phyloP scores from a whole-genome alignment of 2,888 invertebrate genomes.

The Eupithecia subfuscata region DNA sequence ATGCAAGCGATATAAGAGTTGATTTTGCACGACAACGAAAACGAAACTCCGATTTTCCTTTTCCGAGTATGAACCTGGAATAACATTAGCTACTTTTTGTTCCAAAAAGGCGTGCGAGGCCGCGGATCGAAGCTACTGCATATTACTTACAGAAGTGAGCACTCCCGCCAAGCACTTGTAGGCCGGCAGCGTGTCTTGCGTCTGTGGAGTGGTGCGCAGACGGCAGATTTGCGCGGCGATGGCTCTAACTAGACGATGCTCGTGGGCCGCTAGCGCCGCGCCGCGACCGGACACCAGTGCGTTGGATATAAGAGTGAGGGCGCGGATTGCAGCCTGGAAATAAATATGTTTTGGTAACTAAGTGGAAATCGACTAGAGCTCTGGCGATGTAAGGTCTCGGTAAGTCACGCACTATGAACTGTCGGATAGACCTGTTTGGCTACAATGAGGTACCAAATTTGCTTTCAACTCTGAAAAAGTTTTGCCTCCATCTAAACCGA shows the following conservation, averaged over 20 bases:
- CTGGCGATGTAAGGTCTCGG: background rate
- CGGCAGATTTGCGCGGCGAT: conserved; percentile 86
- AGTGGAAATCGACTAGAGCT: background rate
- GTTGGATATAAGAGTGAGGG: conserved; percentile 88
- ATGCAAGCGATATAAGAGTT: too few relatives aligned
- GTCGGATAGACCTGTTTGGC: background rate
- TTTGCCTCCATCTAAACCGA: background rate
- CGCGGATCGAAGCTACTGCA: too few relatives aligned
- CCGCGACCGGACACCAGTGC: conserved; percentile 83
- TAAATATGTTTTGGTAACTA: background rate
- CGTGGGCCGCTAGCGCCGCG: conserved; percentile 81
- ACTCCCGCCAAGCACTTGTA: conserved; percentile 74
- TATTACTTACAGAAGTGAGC: conserved; percentile 64
- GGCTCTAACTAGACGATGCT: conserved; percentile 87
- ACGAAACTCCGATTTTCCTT: too few relatives aligned
- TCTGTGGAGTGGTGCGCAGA: conserved; percentile 62
- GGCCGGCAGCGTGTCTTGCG: conserved; percentile 65
- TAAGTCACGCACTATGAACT: too few relatives aligned
- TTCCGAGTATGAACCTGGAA: too few relatives aligned
- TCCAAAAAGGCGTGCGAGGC: too few relatives aligned
- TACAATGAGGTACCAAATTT: background rate
- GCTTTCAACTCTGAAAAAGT: background rate
- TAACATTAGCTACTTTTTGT: too few relatives aligned
- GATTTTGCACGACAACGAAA: too few relatives aligned
- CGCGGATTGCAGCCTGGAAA: conserved; percentile 78